Evolutionary conservation across 2,888 invertebrate genomes (phyloP).

Genomic region (Oligia strigilis): DNA sequence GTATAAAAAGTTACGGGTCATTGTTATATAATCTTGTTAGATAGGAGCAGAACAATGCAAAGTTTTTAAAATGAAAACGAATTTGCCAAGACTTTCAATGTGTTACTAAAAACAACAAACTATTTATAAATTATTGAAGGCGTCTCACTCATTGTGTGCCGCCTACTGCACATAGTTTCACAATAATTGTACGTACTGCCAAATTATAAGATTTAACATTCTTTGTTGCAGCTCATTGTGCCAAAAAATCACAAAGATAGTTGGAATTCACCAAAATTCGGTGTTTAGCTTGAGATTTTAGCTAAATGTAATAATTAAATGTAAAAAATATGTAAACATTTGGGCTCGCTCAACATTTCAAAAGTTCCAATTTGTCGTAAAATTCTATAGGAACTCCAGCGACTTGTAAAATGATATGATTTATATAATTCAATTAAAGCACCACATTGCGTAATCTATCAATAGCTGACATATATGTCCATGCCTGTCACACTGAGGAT

Average conservation of each 20-base stretch:
- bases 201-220: conserved; percentile 38
- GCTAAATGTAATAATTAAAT: not conserved
- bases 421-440: conserved; percentile 44
- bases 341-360: not conserved
- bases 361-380: not conserved
- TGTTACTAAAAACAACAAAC: conserved; percentile 11
- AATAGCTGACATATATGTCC: conserved; percentile 57
- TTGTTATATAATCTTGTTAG: not conserved
- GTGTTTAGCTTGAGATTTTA: not conserved
- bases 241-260: not conserved
- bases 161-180: conserved; percentile 16
- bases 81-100: not conserved
- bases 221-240: not conserved
- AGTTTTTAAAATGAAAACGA: not conserved
- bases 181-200: conserved; percentile 18
- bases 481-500: conserved; percentile 43
- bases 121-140: conserved; percentile 30
- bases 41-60: not conserved
- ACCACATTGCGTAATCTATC: conserved; percentile 50
- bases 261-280: conserved; percentile 5
- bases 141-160: conserved; percentile 33
- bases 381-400: not conserved
- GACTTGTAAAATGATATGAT: conserved; percentile 26
- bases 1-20: conserved; percentile 11
- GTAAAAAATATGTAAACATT: no score